These are phyloP conservation scores for Drosophila triauraria DNA, from an alignment of 1,140 invertebrate species.

Conservation along the genomic window DNA sequence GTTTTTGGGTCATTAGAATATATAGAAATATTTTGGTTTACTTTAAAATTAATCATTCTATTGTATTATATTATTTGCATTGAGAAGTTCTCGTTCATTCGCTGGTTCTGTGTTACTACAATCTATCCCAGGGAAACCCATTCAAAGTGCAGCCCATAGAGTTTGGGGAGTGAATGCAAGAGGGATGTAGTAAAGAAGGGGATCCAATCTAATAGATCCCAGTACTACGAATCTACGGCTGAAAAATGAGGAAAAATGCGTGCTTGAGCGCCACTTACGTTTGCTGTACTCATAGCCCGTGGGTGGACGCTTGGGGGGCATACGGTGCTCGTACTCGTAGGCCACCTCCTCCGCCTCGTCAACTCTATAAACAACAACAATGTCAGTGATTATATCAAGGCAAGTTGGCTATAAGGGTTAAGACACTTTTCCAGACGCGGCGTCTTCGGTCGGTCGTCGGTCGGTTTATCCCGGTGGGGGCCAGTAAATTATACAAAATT, in stretches of 20 bases:
- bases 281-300: slow-evolving; percentile 72
- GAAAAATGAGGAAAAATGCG: not conserved
- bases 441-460: not conserved
- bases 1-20: slow-evolving; percentile 48
- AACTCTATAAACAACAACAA: slow-evolving; percentile 56
- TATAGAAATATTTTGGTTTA: slow-evolving; percentile 27
- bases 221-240: not conserved
- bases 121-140: slow-evolving; percentile 29
- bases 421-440: slow-evolving; percentile 14
- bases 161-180: not conserved
- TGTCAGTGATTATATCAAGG: not conserved
- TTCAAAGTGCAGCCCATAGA: slow-evolving; percentile 15
- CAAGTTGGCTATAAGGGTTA: slow-evolving; percentile 3
- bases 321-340: slow-evolving; percentile 73
- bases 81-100: slow-evolving; percentile 31
- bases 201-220: slow-evolving; percentile 6
- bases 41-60: slow-evolving; percentile 38
- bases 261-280: slow-evolving; percentile 61
- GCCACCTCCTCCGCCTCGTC: slow-evolving; percentile 70
- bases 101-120: slow-evolving; percentile 8
- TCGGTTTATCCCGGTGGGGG: slow-evolving; percentile 17
- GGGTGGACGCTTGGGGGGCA: slow-evolving; percentile 60
- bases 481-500: slow-evolving; percentile 63
- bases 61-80: slow-evolving; percentile 37
- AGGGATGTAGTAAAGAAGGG: not conserved